Evolutionary conservation across 1,140 invertebrate species (phyloP).

Genomic region (Halesus radiatus): DNA sequence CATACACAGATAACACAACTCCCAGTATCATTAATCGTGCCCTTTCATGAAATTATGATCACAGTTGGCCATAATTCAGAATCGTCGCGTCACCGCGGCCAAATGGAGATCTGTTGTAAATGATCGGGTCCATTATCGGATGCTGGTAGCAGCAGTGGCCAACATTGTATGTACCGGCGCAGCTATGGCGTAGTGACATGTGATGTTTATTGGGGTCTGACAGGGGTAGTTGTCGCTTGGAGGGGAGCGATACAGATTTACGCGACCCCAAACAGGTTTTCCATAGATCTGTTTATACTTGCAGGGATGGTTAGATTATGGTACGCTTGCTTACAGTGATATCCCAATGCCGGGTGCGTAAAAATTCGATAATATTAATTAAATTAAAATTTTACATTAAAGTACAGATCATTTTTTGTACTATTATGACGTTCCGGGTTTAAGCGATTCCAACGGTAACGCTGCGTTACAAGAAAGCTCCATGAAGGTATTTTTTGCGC

Average conservation of each 20-base stretch:
- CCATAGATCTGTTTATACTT: neutral
- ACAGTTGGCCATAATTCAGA: neutral
- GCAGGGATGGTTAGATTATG: neutral
- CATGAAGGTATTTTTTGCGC: too few relatives aligned
- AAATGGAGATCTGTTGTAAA: conserved; percentile 24
- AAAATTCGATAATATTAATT: too few relatives aligned
- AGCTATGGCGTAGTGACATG: neutral
- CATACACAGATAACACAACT: too few relatives aligned
- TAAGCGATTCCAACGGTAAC: too few relatives aligned
- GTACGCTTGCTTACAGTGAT: too few relatives aligned
- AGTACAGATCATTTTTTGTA: too few relatives aligned
- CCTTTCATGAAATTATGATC: neutral
- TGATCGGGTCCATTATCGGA: conserved; percentile 25
- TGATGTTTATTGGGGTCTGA: conserved; percentile 22
- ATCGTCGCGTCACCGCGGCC: neutral
- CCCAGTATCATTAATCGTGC: neutral
- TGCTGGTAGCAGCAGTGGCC: neutral
- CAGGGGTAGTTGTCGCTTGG: neutral
- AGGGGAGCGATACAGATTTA: neutral
- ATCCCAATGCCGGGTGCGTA: too few relatives aligned
- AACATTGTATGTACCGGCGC: too few relatives aligned
- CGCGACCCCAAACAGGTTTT: conserved; percentile 1
- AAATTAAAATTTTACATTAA: too few relatives aligned
- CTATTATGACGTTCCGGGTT: too few relatives aligned
- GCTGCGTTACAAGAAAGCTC: too few relatives aligned